Percentiles rank a stretch among this genome's conserved stretches.
These are phyloP conservation scores for Ennomos quercinarius DNA, from an alignment of 2,888 invertebrate species.

Conservation along the genomic window DNA sequence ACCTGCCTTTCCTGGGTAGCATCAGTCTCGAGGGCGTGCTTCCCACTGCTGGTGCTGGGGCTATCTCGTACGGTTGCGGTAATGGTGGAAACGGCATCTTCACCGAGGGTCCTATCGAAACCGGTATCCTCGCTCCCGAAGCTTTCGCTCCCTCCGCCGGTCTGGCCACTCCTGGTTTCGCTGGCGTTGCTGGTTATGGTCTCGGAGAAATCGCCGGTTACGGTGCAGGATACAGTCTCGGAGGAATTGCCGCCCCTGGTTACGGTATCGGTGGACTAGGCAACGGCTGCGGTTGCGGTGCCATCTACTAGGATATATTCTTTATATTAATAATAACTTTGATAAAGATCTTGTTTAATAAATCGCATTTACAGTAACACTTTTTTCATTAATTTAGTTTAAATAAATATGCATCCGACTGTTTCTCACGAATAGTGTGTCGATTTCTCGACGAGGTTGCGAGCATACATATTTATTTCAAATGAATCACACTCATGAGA, in stretches of 20 bases:
- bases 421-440: too few species aligned
- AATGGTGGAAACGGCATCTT: slow-evolving; percentile 49
- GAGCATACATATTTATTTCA: too few species aligned
- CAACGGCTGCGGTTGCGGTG: slow-evolving; percentile 26
- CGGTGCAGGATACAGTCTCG: slow-evolving; percentile 16
- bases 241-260: slow-evolving; percentile 13
- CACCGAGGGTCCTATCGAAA: slow-evolving; percentile 39
- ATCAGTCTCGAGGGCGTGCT: slow-evolving; percentile 52
- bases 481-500: too few species aligned
- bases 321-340: neutral
- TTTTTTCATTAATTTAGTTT: too few species aligned
- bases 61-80: slow-evolving; percentile 52
- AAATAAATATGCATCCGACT: too few species aligned
- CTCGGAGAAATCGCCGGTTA: slow-evolving; percentile 29
- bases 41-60: slow-evolving; percentile 51
- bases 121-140: slow-evolving; percentile 20
- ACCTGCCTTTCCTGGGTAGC: slow-evolving; percentile 55
- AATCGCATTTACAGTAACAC: too few species aligned
- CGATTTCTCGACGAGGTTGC: too few species aligned
- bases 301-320: slow-evolving; percentile 2
- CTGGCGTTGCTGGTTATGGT: slow-evolving; percentile 39
- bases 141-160: slow-evolving; percentile 6
- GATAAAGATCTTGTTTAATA: too few species aligned
- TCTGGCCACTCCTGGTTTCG: too few species aligned
- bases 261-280: slow-evolving; percentile 23